Conservation (phyloP, 2,113 vertebrate species). For the Leptocoma aspasia region DNA sequence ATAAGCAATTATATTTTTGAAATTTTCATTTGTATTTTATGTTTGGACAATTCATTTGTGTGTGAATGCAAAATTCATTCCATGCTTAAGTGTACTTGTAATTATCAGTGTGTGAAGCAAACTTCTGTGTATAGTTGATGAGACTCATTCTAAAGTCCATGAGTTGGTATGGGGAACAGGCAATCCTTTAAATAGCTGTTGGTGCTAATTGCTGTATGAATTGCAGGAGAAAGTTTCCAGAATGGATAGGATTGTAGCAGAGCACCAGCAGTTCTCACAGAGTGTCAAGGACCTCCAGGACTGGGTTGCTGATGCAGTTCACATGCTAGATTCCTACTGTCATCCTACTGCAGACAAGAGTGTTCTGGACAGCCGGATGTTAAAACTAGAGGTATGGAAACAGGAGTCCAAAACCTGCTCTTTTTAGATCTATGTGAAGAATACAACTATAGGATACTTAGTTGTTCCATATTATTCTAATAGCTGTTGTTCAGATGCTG, state of each 20-base stretch:
- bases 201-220: conserved; percentile 23
- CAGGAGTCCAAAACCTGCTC: background rate
- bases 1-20: background rate
- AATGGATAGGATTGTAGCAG: conserved; percentile 87
- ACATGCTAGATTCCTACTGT: conserved; percentile 85
- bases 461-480: background rate
- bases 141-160: background rate
- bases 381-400: conserved; percentile 87
- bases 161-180: background rate
- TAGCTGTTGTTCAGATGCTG: background rate
- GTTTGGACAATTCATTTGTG: background rate
- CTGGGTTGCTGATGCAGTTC: conserved; percentile 87
- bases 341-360: conserved; percentile 87
- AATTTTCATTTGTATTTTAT: background rate
- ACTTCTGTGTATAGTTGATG: background rate
- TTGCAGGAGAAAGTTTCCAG: conserved; percentile 91
- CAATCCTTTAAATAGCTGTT: background rate
- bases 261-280: conserved; percentile 90
- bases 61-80: background rate
- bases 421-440: background rate
- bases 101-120: background rate
- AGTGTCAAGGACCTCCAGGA: conserved; percentile 89
- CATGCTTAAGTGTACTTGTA: background rate
- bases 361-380: conserved; percentile 88
- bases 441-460: background rate